Conservation (phyloP, 1,140 invertebrate species). For the Scaptomyza hsui region DNA sequence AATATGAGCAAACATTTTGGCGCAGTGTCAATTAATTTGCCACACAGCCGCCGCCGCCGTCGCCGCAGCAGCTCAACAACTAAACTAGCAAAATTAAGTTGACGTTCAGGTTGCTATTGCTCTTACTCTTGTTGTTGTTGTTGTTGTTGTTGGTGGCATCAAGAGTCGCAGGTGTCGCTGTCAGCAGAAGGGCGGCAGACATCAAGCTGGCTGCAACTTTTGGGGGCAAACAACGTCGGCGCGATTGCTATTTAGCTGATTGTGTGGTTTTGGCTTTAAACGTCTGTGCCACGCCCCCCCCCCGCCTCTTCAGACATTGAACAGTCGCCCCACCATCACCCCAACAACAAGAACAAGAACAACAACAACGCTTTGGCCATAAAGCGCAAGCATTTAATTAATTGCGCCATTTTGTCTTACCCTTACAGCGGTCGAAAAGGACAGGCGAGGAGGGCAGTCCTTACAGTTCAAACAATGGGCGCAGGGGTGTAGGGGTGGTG, state of each 20-base stretch:
- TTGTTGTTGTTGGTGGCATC: slow-evolving; percentile 9
- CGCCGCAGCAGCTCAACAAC: no score
- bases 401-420: slow-evolving; percentile 66
- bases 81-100: slow-evolving; percentile 71
- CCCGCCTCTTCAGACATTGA: not conserved
- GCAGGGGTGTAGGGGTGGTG: no score
- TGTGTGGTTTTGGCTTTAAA: slow-evolving; percentile 69
- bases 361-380: slow-evolving; percentile 30
- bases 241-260: slow-evolving; percentile 73
- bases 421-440: slow-evolving; percentile 38
- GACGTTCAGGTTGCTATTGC: slow-evolving; percentile 32
- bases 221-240: slow-evolving; percentile 22
- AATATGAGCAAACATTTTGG: slow-evolving; percentile 71
- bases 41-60: slow-evolving; percentile 50
- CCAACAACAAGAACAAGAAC: no score
- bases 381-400: slow-evolving; percentile 73
- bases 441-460: not conserved
- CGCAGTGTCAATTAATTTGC: slow-evolving; percentile 71
- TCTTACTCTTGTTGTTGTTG: slow-evolving; percentile 5
- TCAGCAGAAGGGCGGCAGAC: slow-evolving; percentile 9
- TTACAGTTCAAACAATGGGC: not conserved
- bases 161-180: slow-evolving; percentile 35
- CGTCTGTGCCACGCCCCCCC: slow-evolving; percentile 28
- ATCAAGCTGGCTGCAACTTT: not conserved
- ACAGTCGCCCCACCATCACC: slow-evolving; percentile 6